Conservation (phyloP, 1,140 invertebrate genomes). For the Caenorhabditis brenneri region DNA sequence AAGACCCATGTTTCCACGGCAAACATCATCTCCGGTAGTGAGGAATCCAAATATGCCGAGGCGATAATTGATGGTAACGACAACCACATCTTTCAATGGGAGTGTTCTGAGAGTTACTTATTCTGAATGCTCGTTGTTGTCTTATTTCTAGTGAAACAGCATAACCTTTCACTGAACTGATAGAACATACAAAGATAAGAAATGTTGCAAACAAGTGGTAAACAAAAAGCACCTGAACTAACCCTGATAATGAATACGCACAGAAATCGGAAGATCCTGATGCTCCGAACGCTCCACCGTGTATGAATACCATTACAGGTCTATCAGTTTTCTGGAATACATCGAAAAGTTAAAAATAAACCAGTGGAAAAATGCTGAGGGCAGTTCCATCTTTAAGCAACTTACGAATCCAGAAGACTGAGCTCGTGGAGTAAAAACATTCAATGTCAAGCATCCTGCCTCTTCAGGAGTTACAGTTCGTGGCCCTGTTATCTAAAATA, state of each 20-base stretch:
- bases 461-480: neutral
- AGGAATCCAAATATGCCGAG: slow-evolving; percentile 48
- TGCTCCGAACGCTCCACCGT: too few species aligned
- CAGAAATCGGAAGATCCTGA: too few species aligned
- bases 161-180: neutral
- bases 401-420: neutral
- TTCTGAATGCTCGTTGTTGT: slow-evolving; percentile 16
- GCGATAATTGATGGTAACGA: slow-evolving; percentile 52
- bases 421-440: neutral
- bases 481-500: neutral
- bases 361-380: too few species aligned
- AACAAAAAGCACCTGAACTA: too few species aligned
- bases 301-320: too few species aligned
- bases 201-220: too few species aligned
- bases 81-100: slow-evolving; percentile 39
- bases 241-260: too few species aligned
- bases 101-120: slow-evolving; percentile 44
- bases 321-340: too few species aligned
- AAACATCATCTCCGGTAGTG: slow-evolving; percentile 57
- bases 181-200: neutral
- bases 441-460: neutral
- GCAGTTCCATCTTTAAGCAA: too few species aligned
- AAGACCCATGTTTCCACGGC: slow-evolving; percentile 81
- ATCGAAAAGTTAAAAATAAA: too few species aligned
- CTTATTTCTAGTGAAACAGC: slow-evolving; percentile 43